These are phyloP conservation scores for Dryadula phaetusa DNA, from an alignment of 2,888 invertebrate species.

Conservation along the genomic window DNA sequence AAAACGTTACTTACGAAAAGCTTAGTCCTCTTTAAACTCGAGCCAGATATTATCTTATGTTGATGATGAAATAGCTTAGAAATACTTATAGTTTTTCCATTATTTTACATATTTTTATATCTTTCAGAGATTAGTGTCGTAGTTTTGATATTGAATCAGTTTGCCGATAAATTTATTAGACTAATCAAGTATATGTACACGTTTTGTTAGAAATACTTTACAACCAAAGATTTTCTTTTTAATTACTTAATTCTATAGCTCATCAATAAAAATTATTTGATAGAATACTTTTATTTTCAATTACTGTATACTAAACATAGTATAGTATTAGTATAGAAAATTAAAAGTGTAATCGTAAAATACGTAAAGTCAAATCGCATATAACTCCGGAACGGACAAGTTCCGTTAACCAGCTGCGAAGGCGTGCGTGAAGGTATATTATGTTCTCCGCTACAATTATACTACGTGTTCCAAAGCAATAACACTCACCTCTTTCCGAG, in stretches of 20 bases:
- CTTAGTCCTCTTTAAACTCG: slow-evolving; percentile 26
- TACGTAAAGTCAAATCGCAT: slow-evolving; percentile 45
- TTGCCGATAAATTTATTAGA: no score
- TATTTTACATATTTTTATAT: slow-evolving; percentile 6
- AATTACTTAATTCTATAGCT: not conserved
- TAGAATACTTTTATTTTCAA: no score
- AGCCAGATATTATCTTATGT: not conserved
- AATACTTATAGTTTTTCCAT: not conserved
- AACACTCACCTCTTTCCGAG: slow-evolving; percentile 57
- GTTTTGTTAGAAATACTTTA: no score
- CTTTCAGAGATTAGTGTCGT: not conserved
- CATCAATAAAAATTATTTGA: not conserved
- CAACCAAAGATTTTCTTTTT: no score
- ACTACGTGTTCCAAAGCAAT: slow-evolving; percentile 74
- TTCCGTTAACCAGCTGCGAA: slow-evolving; percentile 62
- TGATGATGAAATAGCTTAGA: slow-evolving; percentile 1
- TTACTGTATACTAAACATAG: no score
- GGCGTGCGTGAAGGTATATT: slow-evolving; percentile 82
- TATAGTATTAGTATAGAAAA: not conserved
- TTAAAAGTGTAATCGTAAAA: slow-evolving; percentile 19
- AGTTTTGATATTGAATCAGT: no score
- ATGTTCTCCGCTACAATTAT: slow-evolving; percentile 76
- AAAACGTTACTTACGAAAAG: slow-evolving; percentile 42
- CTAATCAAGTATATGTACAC: no score
- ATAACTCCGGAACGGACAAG: slow-evolving; percentile 59